phyloP scores from a whole-genome alignment of 2,113 vertebrate species.

The Pangasianodon gigas region DNA sequence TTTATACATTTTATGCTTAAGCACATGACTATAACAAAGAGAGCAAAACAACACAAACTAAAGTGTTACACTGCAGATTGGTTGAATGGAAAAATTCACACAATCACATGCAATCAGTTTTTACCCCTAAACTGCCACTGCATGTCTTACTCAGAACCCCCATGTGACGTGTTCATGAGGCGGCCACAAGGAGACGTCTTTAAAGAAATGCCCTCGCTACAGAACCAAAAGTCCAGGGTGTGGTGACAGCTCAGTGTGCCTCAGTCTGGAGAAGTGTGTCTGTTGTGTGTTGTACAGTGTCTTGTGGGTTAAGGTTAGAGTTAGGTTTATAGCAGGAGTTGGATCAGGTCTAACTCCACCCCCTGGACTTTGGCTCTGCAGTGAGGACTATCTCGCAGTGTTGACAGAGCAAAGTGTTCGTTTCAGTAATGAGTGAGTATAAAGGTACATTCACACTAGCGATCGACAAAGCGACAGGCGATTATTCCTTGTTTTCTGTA shows the following conservation, averaged over 20 bases:
- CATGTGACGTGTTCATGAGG: not conserved
- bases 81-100: too few relatives aligned
- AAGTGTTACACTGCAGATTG: not conserved
- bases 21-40: not conserved
- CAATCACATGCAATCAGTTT: too few relatives aligned
- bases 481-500: not conserved
- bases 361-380: not conserved
- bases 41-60: not conserved
- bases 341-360: not conserved
- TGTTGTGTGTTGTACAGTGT: not conserved
- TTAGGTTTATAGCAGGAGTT: not conserved
- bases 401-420: not conserved
- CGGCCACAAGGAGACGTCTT: not conserved
- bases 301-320: not conserved
- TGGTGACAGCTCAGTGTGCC: not conserved
- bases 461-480: too few relatives aligned
- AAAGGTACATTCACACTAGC: not conserved
- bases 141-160: not conserved
- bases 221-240: not conserved
- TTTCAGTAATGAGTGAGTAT: not conserved
- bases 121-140: not conserved
- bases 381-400: not conserved
- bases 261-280: not conserved
- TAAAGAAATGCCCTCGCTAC: not conserved
- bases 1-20: not conserved